Base-by-base conservation (phyloP, 2,797 vertebrate species). In the Macrochelys suwanniensis region DNA sequence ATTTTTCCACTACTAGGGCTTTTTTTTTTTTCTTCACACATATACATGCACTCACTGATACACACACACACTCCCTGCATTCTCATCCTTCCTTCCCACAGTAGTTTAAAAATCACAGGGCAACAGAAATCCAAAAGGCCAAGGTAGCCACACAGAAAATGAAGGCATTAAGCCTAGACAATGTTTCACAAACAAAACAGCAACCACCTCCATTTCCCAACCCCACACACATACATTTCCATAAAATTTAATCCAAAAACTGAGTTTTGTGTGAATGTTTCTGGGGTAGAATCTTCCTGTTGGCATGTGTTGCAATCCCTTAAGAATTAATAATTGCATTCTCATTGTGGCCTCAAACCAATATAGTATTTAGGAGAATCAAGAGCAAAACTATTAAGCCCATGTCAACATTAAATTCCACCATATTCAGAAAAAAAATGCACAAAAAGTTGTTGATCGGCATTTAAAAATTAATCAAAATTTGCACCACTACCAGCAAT, bases 381-480 rank as follows among this genome's bases (percentile, higher is more conserved):
- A 85, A 50, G 45, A 42, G 51, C 47, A 87, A 93, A 92, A 85
- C 83, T 86, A 37, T 49, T 89, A 42, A 56, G 47, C 81, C 91
- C 92, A 56, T 80, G 57, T 53, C 56, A 92, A 78, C n/a, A 51
- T 77, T 92, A 90, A 84, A 61, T 28, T 87, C 19, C 79, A 51
- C 4, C 93, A 85, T 88, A 82, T 88, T 95, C 78, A 83, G 90
- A 56, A 61, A 85, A 81, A 86, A 97, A 95, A 95, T 83, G 47
- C 2, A 0, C 16, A 88, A 82, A 17, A 85, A 86, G 42, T 85
- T 89, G 61, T 61, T 96, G 88, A 93, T 89, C 2, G 42, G 15
- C 49, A 80, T 78, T 85, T 97, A 89, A 87, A 92, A 94, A 91
- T 33, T 87, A 94, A 96, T 94, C 85, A 89, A 80, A 71, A 87